phyloP scores from a whole-genome alignment of 2,888 invertebrate species.

The Mimachlamys varia region DNA sequence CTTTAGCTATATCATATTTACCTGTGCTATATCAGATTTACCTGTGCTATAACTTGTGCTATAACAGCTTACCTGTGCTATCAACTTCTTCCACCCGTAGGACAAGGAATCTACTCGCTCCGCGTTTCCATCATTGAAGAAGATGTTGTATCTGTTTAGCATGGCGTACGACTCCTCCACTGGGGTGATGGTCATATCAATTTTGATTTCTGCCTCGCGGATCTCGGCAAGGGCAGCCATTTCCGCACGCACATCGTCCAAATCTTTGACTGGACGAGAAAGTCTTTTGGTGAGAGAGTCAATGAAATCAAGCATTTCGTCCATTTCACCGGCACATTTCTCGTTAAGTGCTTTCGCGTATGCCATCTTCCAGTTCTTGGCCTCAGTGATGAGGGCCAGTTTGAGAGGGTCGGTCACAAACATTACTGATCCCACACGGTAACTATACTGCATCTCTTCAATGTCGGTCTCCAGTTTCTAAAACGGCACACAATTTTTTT shows the following conservation, averaged over 20 bases:
- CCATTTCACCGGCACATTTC: conserved; percentile 81
- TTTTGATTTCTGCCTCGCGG: conserved; percentile 95
- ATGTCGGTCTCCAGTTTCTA: conserved; percentile 80
- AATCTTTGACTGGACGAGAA: conserved; percentile 92
- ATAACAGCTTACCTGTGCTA: conserved; percentile 80
- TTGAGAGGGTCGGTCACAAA: conserved; percentile 85
- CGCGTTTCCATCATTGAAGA: conserved; percentile 93
- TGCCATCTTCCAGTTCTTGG: conserved; percentile 80
- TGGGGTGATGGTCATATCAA: conserved; percentile 96
- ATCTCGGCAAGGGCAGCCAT: conserved; percentile 96
- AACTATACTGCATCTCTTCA: conserved; percentile 76
- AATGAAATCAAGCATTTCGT: conserved; percentile 89
- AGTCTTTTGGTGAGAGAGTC: conserved; percentile 95
- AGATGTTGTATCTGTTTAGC: conserved; percentile 92
- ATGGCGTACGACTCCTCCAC: conserved; percentile 98
- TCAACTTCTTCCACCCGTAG: conserved; percentile 93
- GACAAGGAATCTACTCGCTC: conserved; percentile 96
- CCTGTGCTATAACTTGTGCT: too few species aligned
- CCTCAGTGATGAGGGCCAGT: conserved; percentile 89
- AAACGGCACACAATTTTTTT: conserved; percentile 34
- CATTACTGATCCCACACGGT: conserved; percentile 79
- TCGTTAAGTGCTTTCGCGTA: conserved; percentile 81
- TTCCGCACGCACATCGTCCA: conserved; percentile 95
- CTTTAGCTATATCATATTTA: too few species aligned
- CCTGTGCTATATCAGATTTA: too few species aligned